These are phyloP conservation scores for Calliopsis andreniformis DNA, from an alignment of 1,140 invertebrate genomes.

Conservation along the genomic window DNA sequence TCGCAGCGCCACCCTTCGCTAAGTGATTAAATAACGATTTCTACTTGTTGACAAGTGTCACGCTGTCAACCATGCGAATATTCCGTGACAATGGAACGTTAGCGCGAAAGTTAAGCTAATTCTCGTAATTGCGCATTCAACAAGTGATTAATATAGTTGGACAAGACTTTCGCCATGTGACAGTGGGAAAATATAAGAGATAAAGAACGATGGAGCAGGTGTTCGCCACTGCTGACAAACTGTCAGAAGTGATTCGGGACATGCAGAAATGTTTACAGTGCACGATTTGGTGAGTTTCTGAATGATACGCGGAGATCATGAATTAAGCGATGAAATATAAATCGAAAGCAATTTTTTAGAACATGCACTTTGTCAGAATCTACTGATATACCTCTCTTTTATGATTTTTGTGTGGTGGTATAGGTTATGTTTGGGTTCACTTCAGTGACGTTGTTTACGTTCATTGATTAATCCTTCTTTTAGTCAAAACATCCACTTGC, in stretches of 20 bases:
- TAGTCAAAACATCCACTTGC: no score
- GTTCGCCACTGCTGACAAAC: constrained; percentile 18
- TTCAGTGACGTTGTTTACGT: no score
- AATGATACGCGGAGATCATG: not conserved
- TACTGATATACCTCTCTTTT: no score
- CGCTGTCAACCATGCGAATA: not conserved
- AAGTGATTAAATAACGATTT: not conserved
- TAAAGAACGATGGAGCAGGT: constrained; percentile 7
- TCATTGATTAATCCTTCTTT: no score
- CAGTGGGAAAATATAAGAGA: not conserved
- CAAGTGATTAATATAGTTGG: not conserved
- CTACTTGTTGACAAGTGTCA: not conserved
- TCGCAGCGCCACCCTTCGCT: constrained; percentile 1
- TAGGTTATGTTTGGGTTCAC: not conserved
- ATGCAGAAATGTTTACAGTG: constrained; percentile 57
- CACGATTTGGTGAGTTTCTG: constrained; percentile 59
- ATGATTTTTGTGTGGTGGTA: not conserved
- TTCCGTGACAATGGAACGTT: not conserved
- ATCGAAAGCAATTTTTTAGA: no score
- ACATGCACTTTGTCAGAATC: no score
- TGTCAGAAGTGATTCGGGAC: constrained; percentile 16
- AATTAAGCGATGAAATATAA: not conserved
- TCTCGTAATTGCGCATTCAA: no score
- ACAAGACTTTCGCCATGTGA: not conserved
- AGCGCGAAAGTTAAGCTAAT: not conserved